Base-by-base conservation (phyloP, 2,797 vertebrate genomes). In the Arnoldichthys spilopterus region DNA sequence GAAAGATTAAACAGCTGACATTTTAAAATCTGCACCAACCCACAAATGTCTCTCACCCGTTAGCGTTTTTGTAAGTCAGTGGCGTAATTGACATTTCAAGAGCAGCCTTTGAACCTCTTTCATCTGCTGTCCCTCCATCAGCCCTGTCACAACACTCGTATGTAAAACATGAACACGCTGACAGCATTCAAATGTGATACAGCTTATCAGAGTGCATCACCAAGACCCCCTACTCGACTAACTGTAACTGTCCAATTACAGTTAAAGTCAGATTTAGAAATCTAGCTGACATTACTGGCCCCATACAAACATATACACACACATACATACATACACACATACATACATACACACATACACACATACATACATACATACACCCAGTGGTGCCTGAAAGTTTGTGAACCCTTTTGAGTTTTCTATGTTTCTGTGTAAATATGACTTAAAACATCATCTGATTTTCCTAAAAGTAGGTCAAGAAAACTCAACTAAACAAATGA, bases 101-200 rank as follows among this genome's bases (percentile, higher is more conserved):
- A 70, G 45, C 66, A 56, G 54, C 74, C 49, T 76, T 76, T 72
- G 58, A 58, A 79, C 47, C 3, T 66, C 78, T 86, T 87, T 87
- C 79, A 87, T 88, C 83, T 74, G 45, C 70, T 78, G 76, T 53
- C 75, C 54, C 76, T 87, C 77, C 83, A 80, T 89, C 85, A 84
- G 9, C 61, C 20, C 61, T 63, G 61, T 63, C 61, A n/a, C 77
- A 32, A 83, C 80, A 82, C 80, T 68, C 83, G 78, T 78, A 83
- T 77, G 79, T 77, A 71, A 84, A 80, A 72, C 68, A 63, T 75
- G 77, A 49, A 73, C 58, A 78, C 74, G 82, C 78, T 77, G 43
- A 71, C 16, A 54, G 49, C 40, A 53, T 78, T 87, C 81, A 86
- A 74, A 86, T 77, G 32, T 11, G 49, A 51, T 51, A 30, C 47